phyloP scores from a whole-genome alignment of 1,140 invertebrate species.

The Drosophila pallidifrons region DNA sequence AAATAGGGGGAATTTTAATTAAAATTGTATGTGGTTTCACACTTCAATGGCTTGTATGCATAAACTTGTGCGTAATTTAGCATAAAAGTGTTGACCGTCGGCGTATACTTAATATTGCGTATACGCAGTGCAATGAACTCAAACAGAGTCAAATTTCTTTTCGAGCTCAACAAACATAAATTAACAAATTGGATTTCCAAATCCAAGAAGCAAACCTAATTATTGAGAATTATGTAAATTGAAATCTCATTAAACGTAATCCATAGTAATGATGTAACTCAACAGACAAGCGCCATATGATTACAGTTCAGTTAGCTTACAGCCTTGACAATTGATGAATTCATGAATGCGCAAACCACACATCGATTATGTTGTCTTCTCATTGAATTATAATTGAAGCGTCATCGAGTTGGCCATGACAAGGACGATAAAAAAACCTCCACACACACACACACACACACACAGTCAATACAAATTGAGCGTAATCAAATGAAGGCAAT shows the following conservation, averaged over 20 bases:
- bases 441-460: neutral
- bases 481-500: conserved; percentile 65
- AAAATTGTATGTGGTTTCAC: conserved; percentile 16
- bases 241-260: neutral
- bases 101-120: conserved; percentile 25
- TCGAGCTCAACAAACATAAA: neutral
- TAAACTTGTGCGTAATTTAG: conserved; percentile 13
- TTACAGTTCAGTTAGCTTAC: neutral
- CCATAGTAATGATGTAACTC: neutral
- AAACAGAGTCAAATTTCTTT: neutral
- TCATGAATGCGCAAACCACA: conserved; percentile 41
- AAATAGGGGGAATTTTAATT: conserved; percentile 8
- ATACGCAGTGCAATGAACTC: conserved; percentile 19
- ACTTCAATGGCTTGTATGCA: conserved; percentile 14
- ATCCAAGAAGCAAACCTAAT: conserved; percentile 7
- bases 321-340: conserved; percentile 34
- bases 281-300: conserved; percentile 11
- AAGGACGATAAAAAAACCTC: conserved; percentile 10
- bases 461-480: conserved; percentile 54
- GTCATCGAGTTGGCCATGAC: conserved; percentile 57
- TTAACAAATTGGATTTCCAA: neutral
- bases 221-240: conserved; percentile 27
- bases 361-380: conserved; percentile 74
- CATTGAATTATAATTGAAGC: conserved; percentile 70
- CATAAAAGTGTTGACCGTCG: no score